These are phyloP conservation scores for Nestor notabilis DNA, from an alignment of 2,113 vertebrate genomes.

Conservation along the genomic window DNA sequence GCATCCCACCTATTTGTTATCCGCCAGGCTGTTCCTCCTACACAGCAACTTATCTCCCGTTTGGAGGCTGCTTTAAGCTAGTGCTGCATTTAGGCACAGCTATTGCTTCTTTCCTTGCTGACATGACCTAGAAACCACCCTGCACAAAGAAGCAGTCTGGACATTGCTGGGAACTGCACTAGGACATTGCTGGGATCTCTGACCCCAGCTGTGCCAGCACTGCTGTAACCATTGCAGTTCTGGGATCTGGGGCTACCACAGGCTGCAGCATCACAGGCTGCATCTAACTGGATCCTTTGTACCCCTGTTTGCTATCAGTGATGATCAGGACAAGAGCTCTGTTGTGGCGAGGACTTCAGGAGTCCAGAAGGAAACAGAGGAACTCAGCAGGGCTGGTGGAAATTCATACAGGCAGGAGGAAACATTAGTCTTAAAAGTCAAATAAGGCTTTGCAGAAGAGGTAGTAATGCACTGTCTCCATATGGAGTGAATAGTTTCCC, in stretches of 20 bases:
- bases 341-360: neutral
- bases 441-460: neutral
- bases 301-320: neutral
- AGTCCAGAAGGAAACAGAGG: neutral
- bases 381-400: neutral
- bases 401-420: neutral
- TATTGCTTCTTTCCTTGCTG: neutral
- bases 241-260: neutral
- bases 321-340: neutral
- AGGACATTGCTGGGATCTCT: neutral
- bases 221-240: neutral
- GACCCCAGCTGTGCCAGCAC: neutral
- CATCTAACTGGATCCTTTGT: neutral
- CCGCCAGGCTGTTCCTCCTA: neutral
- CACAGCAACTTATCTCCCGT: neutral
- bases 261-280: neutral
- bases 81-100: neutral
- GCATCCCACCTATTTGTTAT: neutral
- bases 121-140: neutral
- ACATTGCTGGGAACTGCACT: neutral
- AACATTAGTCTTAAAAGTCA: neutral
- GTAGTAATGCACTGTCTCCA: neutral
- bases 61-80: neutral
- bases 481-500: neutral
- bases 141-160: neutral